phyloP scores from a whole-genome alignment of 2,797 vertebrate genomes.

The Agapornis canus region DNA sequence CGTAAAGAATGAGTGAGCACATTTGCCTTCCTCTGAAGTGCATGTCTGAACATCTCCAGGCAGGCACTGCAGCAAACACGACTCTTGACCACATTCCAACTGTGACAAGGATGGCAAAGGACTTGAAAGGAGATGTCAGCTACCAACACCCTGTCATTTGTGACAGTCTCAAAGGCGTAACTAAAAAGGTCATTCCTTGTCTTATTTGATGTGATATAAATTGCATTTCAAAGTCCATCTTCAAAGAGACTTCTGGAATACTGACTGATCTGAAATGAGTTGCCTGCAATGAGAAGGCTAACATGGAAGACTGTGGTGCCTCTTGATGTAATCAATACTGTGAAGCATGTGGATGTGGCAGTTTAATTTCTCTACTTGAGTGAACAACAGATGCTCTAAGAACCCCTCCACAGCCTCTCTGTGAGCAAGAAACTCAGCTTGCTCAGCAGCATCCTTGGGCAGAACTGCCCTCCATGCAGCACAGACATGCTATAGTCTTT shows the following conservation, averaged over 20 bases:
- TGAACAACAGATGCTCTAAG: constrained; percentile 1
- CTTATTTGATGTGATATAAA: constrained; percentile 20
- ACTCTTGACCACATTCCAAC: neutral
- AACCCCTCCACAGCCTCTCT: neutral
- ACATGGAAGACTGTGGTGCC: neutral
- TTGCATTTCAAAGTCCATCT: constrained; percentile 32
- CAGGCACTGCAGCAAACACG: neutral
- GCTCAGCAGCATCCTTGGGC: neutral
- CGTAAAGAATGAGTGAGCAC: neutral
- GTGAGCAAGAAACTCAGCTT: neutral
- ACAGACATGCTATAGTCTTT: neutral
- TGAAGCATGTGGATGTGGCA: neutral
- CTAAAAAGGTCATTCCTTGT: constrained; percentile 29
- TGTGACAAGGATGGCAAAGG: neutral
- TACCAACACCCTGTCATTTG: neutral
- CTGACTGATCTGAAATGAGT: neutral
- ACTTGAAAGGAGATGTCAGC: constrained; percentile 43
- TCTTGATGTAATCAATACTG: constrained; percentile 9
- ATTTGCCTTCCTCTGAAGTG: neutral
- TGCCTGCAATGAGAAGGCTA: neutral
- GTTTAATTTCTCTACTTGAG: constrained; percentile 24
- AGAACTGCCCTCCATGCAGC: neutral
- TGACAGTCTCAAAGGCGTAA: constrained; percentile 25
- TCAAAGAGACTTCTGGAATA: neutral
- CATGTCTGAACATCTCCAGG: neutral